Conservation (phyloP, 2,888 invertebrate species). For the Psylliodes chrysocephalus region DNA sequence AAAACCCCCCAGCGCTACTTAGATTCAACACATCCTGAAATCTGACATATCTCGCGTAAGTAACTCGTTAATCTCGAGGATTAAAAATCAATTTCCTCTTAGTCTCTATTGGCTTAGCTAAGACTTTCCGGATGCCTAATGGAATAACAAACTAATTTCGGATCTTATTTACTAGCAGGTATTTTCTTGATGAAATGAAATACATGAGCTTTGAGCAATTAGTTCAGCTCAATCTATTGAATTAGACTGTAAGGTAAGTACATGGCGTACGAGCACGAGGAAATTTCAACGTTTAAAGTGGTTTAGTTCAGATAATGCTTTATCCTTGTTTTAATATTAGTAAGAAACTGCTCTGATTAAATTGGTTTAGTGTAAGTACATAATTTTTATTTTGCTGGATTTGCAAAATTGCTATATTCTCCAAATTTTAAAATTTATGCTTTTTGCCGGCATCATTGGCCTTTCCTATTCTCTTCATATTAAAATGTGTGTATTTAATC, state of each 20-base stretch:
- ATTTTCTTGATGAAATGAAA: conserved; percentile 11
- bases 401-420: too few species aligned
- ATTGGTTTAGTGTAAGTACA: too few species aligned
- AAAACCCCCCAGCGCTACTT: too few species aligned
- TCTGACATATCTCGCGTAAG: conserved; percentile 24
- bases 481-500: too few species aligned
- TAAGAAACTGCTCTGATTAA: too few species aligned
- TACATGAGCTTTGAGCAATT: conserved; percentile 9
- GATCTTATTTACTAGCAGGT: conserved; percentile 52
- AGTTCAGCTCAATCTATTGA: not conserved
- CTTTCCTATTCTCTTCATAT: too few species aligned
- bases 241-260: not conserved
- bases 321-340: too few species aligned
- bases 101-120: conserved; percentile 19
- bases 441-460: too few species aligned
- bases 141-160: conserved; percentile 52
- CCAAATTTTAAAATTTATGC: too few species aligned
- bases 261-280: not conserved
- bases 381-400: too few species aligned
- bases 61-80: conserved; percentile 45
- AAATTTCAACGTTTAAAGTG: not conserved
- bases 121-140: conserved; percentile 39
- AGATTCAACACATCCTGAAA: too few species aligned
- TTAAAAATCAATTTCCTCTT: conserved; percentile 54
- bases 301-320: too few species aligned